These are phyloP conservation scores for Ophonus ardosiacus DNA, from an alignment of 2,888 invertebrate genomes.

Conservation along the genomic window DNA sequence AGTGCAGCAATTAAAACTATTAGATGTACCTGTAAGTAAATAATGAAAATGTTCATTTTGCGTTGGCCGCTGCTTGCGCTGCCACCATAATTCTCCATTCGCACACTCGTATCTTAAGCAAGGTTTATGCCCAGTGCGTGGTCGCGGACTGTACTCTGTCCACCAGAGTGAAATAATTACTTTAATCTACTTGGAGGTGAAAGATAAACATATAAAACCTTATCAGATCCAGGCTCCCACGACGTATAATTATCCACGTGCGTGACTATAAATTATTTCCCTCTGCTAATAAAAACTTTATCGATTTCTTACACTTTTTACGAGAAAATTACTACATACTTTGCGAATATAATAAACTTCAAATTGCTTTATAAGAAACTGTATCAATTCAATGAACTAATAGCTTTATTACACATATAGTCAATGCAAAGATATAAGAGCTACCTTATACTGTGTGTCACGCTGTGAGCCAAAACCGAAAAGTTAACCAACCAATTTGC, in stretches of 20 bases:
- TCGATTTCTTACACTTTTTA: slow-evolving; percentile 16
- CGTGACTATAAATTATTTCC: slow-evolving; percentile 36
- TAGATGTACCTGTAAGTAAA: not conserved
- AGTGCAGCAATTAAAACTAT: not conserved
- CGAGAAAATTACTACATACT: not conserved
- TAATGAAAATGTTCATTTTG: not conserved
- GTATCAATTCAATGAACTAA: too few species aligned
- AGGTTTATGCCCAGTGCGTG: not conserved
- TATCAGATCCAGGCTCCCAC: slow-evolving; percentile 21
- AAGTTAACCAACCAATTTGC: too few species aligned
- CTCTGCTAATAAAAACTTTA: slow-evolving; percentile 19
- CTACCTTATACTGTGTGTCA: too few species aligned
- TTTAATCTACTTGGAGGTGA: slow-evolving; percentile 33
- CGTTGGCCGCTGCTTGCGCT: not conserved
- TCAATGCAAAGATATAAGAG: too few species aligned
- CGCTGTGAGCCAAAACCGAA: too few species aligned
- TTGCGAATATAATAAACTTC: not conserved
- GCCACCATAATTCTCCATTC: not conserved
- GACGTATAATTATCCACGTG: slow-evolving; percentile 19
- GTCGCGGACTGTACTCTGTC: slow-evolving; percentile 7
- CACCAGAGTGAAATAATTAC: slow-evolving; percentile 26
- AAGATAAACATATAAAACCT: slow-evolving; percentile 37
- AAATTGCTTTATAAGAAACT: too few species aligned
- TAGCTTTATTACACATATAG: too few species aligned
- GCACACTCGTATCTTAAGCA: not conserved